A percentile compares a stretch with the other conserved stretches of the same genome.
Evolutionary conservation across 2,797 vertebrate genomes (phyloP).

Genomic region (Emys orbicularis): DNA sequence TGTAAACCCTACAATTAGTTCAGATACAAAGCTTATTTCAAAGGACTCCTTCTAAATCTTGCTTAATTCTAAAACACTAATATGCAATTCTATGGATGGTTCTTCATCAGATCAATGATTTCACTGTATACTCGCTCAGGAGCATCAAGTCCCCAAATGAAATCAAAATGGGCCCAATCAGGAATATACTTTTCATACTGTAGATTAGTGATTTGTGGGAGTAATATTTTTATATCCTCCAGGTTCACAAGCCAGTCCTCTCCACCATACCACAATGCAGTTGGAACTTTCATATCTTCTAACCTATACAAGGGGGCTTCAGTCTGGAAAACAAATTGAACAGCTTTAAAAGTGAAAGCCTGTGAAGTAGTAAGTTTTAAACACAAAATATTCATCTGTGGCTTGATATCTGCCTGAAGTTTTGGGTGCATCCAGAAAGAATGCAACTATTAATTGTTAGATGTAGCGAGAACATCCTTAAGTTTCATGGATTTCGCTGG

Average conservation of each 20-base stretch:
- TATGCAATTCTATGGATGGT: background rate
- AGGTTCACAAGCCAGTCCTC: constrained; percentile 90
- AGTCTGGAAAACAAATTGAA: constrained; percentile 77
- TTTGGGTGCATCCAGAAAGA: background rate
- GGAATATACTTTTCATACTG: constrained; percentile 87
- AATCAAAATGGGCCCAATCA: constrained; percentile 92
- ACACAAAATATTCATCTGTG: background rate
- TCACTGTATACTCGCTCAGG: constrained; percentile 87
- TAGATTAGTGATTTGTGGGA: constrained; percentile 86
- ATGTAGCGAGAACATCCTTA: background rate
- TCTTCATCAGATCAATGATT: constrained; percentile 89
- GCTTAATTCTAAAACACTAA: background rate
- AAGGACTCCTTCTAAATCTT: background rate
- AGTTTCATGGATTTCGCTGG: background rate
- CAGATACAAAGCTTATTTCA: background rate
- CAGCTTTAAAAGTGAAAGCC: background rate
- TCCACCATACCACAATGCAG: constrained; percentile 91
- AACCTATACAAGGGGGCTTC: constrained; percentile 86
- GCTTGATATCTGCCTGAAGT: background rate
- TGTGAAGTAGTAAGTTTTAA: background rate
- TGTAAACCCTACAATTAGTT: background rate
- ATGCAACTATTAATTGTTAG: rapidly evolving
- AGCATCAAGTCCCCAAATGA: constrained; percentile 92
- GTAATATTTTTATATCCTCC: constrained; percentile 84
- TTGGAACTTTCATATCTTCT: constrained; percentile 88